Conservation (phyloP, 2,797 vertebrate species). For the Miichthys miiuy region DNA sequence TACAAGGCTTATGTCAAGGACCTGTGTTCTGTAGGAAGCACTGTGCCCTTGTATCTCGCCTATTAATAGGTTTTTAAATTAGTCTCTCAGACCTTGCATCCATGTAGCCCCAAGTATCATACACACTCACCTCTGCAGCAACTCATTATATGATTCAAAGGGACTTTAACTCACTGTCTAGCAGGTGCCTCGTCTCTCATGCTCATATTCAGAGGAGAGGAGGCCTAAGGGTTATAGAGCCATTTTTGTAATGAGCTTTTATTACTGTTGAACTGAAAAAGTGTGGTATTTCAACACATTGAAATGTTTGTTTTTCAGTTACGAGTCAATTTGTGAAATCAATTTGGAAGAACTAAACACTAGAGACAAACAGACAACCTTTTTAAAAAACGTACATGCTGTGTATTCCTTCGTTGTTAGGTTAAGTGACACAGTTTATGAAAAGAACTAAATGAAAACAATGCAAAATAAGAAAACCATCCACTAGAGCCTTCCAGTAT, state of each 20-base stretch:
- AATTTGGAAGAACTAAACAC: not conserved
- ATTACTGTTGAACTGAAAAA: slow-evolving; percentile 16
- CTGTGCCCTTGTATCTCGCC: slow-evolving; percentile 53
- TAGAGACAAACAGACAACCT: not conserved
- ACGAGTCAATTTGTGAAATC: not conserved
- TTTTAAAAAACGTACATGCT: not conserved
- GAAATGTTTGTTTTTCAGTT: slow-evolving; percentile 20
- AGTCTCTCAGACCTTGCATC: slow-evolving; percentile 52
- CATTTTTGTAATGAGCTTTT: slow-evolving; percentile 27
- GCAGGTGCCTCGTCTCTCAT: slow-evolving; percentile 25
- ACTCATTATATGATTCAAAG: slow-evolving; percentile 47
- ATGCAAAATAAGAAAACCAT: not conserved
- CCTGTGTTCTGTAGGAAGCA: slow-evolving; percentile 58
- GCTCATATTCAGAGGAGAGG: slow-evolving; percentile 30
- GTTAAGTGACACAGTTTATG: not conserved
- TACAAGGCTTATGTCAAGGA: slow-evolving; percentile 74
- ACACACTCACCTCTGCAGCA: slow-evolving; percentile 50
- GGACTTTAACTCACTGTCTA: slow-evolving; percentile 31
- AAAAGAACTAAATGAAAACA: not conserved
- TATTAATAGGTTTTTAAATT: slow-evolving; percentile 75
- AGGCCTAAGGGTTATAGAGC: not conserved
- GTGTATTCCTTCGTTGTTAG: not conserved
- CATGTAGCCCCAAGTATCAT: slow-evolving; percentile 47
- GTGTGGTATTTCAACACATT: slow-evolving; percentile 1
- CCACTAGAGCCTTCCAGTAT: not conserved